phyloP scores from a whole-genome alignment of 1,140 invertebrate species.

The Drosophila nigrodunni region DNA sequence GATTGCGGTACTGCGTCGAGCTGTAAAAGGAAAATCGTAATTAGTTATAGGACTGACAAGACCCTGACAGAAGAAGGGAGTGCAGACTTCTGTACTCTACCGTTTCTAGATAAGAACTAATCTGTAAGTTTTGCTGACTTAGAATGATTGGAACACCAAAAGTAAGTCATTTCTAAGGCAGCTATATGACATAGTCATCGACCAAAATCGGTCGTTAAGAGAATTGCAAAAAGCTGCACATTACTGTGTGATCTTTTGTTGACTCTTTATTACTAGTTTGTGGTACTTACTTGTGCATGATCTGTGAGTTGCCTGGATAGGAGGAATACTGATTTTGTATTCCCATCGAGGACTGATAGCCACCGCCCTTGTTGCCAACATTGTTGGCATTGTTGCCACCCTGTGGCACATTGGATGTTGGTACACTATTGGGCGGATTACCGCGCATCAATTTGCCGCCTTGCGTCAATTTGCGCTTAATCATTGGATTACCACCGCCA shows the following conservation, averaged over 20 bases:
- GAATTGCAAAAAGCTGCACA: no score
- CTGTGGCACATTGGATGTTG: conserved; percentile 52
- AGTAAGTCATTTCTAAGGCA: no score
- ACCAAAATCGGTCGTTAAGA: no score
- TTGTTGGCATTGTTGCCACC: conserved; percentile 53
- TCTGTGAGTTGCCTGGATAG: conserved; percentile 74
- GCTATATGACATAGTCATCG: no score
- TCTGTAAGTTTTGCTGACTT: no score
- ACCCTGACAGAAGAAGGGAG: no score
- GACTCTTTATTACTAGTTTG: neutral
- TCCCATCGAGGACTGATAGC: conserved; percentile 71
- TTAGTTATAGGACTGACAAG: neutral
- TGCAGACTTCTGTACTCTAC: no score
- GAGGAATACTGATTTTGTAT: conserved; percentile 73
- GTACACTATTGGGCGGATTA: conserved; percentile 62
- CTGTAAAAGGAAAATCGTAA: conserved; percentile 9
- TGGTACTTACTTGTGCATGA: conserved; percentile 71
- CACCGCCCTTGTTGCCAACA: conserved; percentile 59
- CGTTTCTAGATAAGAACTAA: no score
- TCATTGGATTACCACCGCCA: conserved; percentile 65
- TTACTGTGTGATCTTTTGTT: no score
- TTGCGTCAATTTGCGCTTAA: conserved; percentile 76
- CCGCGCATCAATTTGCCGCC: conserved; percentile 72
- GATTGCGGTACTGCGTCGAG: conserved; percentile 60
- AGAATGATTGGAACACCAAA: no score